Evolutionary conservation across 2,113 vertebrate species (phyloP).

Genomic region (Macroglossus sobrinus): DNA sequence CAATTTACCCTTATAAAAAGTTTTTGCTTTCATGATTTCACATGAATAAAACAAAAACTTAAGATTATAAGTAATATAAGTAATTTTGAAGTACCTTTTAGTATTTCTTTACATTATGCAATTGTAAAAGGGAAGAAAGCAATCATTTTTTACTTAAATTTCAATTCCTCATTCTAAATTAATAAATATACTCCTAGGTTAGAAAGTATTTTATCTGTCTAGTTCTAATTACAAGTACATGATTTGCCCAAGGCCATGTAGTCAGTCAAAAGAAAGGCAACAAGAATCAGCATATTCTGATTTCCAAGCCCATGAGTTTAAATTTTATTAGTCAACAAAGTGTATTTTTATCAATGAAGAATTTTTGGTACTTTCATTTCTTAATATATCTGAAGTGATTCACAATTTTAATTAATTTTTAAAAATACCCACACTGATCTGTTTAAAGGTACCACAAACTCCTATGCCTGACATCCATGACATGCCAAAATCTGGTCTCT

Average conservation of each 20-base stretch:
- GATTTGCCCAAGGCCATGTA: background rate
- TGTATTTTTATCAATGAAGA: background rate
- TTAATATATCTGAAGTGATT: background rate
- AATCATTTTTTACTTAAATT: conserved; percentile 18
- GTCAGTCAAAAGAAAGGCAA: background rate
- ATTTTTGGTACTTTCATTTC: background rate
- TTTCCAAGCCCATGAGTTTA: background rate
- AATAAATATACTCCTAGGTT: background rate
- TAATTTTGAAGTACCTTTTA: conserved; percentile 17
- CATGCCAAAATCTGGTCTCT: background rate
- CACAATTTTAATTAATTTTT: background rate
- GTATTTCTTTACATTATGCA: background rate
- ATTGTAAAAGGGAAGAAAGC: background rate
- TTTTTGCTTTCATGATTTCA: too few relatives aligned
- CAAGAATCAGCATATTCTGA: background rate
- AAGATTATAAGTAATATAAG: background rate
- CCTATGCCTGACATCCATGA: background rate
- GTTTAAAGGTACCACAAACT: background rate
- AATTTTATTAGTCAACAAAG: conserved; percentile 22
- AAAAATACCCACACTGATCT: background rate
- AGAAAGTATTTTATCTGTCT: conserved; percentile 17
- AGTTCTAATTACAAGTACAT: background rate
- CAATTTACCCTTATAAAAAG: conserved; percentile 5
- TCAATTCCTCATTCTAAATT: background rate
- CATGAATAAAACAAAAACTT: background rate